Evolutionary conservation across 2,113 vertebrate genomes (phyloP).

Genomic region (Reinhardtius hippoglossoides): DNA sequence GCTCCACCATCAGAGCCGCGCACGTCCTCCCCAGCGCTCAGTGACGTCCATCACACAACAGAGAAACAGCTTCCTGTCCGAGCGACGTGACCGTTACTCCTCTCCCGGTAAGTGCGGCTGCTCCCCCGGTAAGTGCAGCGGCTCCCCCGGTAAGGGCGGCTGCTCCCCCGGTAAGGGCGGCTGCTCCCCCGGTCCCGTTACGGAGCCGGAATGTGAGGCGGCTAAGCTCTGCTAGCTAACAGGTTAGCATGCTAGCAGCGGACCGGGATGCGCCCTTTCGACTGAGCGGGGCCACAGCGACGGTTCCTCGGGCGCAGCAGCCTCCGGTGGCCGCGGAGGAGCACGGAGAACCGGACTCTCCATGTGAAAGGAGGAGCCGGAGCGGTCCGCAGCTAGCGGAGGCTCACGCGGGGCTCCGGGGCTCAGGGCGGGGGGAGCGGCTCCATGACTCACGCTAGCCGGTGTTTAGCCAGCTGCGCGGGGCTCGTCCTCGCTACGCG

Average conservation of each 20-base stretch:
- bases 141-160: neutral
- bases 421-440: conserved; percentile 55
- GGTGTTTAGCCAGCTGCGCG: neutral
- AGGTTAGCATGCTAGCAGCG: conserved; percentile 27
- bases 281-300: neutral
- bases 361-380: accelerated
- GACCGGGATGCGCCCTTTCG: neutral
- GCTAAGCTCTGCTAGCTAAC: conserved; percentile 25
- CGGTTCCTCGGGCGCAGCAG: neutral
- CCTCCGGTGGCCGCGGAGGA: neutral
- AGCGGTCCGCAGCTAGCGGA: neutral
- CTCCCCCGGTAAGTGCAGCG: conserved; percentile 40
- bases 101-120: conserved; percentile 45
- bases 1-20: neutral
- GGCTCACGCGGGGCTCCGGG: conserved; percentile 8
- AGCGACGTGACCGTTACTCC: conserved; percentile 1
- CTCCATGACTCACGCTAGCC: neutral
- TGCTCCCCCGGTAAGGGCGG: conserved; percentile 39
- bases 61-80: neutral
- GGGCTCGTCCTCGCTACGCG: too few relatives aligned
- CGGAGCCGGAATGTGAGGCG: conserved; percentile 30
- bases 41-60: neutral
- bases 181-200: neutral
- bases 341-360: neutral
- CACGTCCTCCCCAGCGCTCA: neutral